A percentile compares a stretch with the other conserved stretches of the same genome.
Evolutionary conservation across 2,113 vertebrate species (phyloP).

Genomic region (Semnopithecus entellus): DNA sequence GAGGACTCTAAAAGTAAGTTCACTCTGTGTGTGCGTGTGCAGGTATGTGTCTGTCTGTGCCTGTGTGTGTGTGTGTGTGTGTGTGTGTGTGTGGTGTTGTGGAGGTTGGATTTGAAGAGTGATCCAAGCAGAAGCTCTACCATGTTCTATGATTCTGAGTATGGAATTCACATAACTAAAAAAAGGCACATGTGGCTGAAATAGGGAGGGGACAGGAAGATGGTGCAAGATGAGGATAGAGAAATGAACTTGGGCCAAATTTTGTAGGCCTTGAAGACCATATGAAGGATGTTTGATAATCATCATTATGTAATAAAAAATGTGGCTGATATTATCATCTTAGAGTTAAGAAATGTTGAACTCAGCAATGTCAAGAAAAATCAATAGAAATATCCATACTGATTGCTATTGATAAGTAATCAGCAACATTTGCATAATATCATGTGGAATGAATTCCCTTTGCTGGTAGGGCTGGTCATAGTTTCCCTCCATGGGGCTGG

Average conservation of each 20-base stretch:
- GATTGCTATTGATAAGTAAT: not conserved
- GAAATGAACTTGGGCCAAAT: not conserved
- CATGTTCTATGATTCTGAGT: not conserved
- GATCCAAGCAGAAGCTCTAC: not conserved
- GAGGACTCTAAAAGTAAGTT: conserved; percentile 6
- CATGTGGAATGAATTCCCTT: not conserved
- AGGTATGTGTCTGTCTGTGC: not conserved
- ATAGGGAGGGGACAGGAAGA: not conserved
- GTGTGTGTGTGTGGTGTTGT: not conserved
- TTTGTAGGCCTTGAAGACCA: not conserved
- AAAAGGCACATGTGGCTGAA: not conserved
- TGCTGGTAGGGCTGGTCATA: not conserved
- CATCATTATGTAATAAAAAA: not conserved
- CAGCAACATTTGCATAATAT: not conserved
- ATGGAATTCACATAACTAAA: not conserved
- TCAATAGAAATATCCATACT: not conserved
- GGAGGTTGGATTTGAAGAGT: not conserved
- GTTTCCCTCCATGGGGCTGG: not conserved
- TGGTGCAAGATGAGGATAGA: not conserved
- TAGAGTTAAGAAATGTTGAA: not conserved
- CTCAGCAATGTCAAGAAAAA: not conserved
- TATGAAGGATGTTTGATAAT: not conserved
- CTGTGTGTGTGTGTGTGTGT: not conserved
- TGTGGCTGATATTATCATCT: not conserved
- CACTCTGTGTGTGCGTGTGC: not conserved